These are phyloP conservation scores for Bradysia coprophila DNA, from an alignment of 1,140 invertebrate genomes.

Conservation along the genomic window DNA sequence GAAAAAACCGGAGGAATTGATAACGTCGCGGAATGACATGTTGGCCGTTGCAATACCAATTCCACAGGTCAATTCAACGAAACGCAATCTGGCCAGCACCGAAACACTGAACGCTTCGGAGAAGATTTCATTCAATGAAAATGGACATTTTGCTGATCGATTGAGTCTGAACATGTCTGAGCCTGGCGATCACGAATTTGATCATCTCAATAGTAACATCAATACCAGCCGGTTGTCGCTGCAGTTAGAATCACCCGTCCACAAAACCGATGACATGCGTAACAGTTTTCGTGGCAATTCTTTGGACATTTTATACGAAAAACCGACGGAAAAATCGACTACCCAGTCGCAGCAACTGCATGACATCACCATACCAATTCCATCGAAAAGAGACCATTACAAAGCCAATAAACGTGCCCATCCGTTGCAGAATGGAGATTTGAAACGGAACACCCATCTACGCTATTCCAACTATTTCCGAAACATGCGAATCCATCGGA, in stretches of 20 bases:
- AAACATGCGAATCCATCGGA: constrained; percentile 53
- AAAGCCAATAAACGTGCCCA: constrained; percentile 2
- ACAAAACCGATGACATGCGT: neutral
- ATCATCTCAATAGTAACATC: neutral
- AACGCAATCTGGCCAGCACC: constrained; percentile 16
- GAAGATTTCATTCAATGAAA: constrained; percentile 11
- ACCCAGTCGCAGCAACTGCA: neutral
- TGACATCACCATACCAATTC: neutral
- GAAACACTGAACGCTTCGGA: constrained; percentile 21
- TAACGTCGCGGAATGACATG: constrained; percentile 17
- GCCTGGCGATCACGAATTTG: neutral
- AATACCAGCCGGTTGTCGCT: constrained; percentile 1
- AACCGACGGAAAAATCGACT: neutral
- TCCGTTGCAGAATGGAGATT: constrained; percentile 8
- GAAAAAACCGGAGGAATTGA: constrained; percentile 15
- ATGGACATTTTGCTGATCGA: neutral
- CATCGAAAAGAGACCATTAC: constrained; percentile 4
- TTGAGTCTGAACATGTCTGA: neutral
- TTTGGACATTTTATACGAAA: neutral
- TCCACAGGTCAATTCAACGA: constrained; percentile 5
- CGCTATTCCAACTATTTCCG: constrained; percentile 46
- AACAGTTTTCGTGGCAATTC: constrained; percentile 1
- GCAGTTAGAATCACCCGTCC: neutral
- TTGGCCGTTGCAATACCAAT: constrained; percentile 6
- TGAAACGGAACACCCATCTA: constrained; percentile 16